Base-by-base conservation (phyloP, 2,113 vertebrate genomes). In the Protobothrops flavoviridis region DNA sequence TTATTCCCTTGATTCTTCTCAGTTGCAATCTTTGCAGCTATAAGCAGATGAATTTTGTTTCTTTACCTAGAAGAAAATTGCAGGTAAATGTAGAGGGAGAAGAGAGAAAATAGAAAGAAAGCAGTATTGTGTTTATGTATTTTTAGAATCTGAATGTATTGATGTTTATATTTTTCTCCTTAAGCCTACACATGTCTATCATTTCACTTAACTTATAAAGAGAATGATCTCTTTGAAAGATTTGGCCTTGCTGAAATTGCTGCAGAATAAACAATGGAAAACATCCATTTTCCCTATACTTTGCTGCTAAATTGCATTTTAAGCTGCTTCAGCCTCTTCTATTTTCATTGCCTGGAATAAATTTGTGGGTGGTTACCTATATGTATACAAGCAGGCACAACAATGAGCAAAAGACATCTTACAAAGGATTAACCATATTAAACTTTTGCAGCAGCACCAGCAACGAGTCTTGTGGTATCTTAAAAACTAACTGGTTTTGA, bases 261-360 rank as follows among this genome's bases (percentile, higher is more conserved):
- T 85, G 17, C 88, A 57, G 59, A 39, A 29, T 88, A 92, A 95
- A 93, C 13, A 74, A 69, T 39, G 20, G 87, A 94, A 93, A 89
- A 13, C 2, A 23, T 43, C 87, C 4, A 1, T 23, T 94, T 92
- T 13, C 43, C 74, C 90, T 69, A 11, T 43, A 53, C 50, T 1
- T 43, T 91, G 56, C n/a, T 55, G 94, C 90, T 95, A 93, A 89
- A 91, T 56, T 45, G 33, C 57, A 87, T 94, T 93, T 94, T 90
- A 59, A 93, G 69, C 2, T 2, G 39, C 3, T n/a, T 59, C 5
- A 1, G 29, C 5, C 43, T 90, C 94, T 88, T 43, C 39, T 24
- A 92, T 43, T 24, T 86, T 55, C 23, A 0, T 24, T 48, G 23
- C 29, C 9, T 43, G 56, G 20, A 3, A 26, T 45, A 15, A 94